Conservation (phyloP, 2,797 vertebrate genomes). For the Sorex maritimensis region DNA sequence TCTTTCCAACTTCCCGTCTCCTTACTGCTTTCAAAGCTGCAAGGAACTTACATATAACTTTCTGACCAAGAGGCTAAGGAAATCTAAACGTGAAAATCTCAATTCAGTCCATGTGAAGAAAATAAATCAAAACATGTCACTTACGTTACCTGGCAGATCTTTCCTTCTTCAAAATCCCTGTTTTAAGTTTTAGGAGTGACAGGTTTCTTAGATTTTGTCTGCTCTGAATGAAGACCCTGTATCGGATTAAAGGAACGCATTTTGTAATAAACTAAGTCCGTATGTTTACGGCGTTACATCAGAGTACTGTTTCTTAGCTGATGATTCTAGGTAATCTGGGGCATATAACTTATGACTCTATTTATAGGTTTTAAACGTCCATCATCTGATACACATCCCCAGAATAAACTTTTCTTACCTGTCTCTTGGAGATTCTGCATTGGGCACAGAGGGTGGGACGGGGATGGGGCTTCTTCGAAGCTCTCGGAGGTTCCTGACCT, state of each 20-base stretch:
- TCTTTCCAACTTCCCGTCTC: background rate
- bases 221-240: constrained; percentile 79
- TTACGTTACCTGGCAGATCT: constrained; percentile 68
- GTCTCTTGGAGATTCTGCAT: constrained; percentile 65
- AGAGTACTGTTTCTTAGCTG: background rate
- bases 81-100: background rate
- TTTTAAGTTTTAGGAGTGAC: constrained; percentile 73
- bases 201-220: constrained; percentile 83
- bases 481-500: constrained; percentile 45
- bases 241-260: constrained; percentile 58
- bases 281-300: background rate
- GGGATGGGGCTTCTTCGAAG: background rate
- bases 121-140: background rate
- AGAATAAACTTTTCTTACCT: constrained; percentile 83
- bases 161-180: constrained; percentile 62
- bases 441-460: background rate
- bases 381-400: background rate
- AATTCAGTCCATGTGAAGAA: background rate
- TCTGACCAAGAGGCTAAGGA: background rate
- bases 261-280: constrained; percentile 17
- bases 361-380: background rate
- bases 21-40: constrained; percentile 14
- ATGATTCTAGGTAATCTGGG: background rate
- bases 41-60: constrained; percentile 9
- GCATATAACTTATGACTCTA: constrained; percentile 7